These are phyloP conservation scores for Entomobrya proxima DNA, from an alignment of 2,888 invertebrate species.

Conservation along the genomic window DNA sequence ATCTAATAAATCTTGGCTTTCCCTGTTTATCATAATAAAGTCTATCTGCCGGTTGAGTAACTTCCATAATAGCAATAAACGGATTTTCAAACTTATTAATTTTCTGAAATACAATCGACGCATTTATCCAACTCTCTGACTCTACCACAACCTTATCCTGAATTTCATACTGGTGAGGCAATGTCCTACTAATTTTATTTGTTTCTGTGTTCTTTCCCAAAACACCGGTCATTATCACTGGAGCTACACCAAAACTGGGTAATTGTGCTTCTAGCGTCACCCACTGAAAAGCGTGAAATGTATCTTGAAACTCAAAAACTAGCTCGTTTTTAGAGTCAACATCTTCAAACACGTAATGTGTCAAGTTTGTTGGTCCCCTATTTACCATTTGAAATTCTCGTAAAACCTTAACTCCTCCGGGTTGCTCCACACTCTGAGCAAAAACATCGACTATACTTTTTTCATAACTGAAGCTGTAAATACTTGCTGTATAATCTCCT, in stretches of 20 bases:
- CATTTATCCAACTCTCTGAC: too few relatives aligned
- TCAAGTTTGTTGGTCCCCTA: background rate
- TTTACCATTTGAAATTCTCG: constrained; percentile 8
- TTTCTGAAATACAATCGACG: too few relatives aligned
- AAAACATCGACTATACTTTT: constrained; percentile 40
- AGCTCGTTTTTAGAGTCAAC: background rate
- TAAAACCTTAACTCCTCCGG: background rate
- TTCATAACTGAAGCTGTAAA: constrained; percentile 31
- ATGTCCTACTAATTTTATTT: too few relatives aligned
- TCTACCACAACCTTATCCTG: too few relatives aligned
- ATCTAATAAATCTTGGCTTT: too few relatives aligned
- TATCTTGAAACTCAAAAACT: constrained; percentile 4
- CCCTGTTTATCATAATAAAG: too few relatives aligned
- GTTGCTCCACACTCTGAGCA: background rate
- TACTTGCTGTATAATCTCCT: constrained; percentile 7
- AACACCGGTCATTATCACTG: background rate
- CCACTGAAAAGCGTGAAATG: background rate
- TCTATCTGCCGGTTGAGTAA: too few relatives aligned
- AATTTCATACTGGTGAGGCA: too few relatives aligned
- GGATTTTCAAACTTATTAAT: too few relatives aligned
- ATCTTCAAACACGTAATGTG: constrained; percentile 20
- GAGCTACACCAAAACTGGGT: too few relatives aligned
- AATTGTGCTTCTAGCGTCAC: constrained; percentile 30
- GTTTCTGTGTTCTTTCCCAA: too few relatives aligned
- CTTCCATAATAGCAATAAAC: too few relatives aligned